A percentile compares a stretch with the other conserved stretches of the same genome.
These are phyloP conservation scores for Pheucticus melanocephalus DNA, from an alignment of 2,113 vertebrate genomes.

Conservation along the genomic window DNA sequence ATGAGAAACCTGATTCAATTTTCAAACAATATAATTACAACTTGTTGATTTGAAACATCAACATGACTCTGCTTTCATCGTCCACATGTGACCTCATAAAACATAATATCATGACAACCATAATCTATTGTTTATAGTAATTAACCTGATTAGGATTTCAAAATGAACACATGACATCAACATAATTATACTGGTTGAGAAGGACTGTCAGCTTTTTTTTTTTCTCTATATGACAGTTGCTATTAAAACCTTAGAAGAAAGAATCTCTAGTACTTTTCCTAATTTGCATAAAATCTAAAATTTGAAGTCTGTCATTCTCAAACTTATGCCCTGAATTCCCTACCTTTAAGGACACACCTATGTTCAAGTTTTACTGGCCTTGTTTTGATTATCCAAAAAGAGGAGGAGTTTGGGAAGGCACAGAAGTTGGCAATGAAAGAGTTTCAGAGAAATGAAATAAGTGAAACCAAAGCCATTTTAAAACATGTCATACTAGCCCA, in stretches of 20 bases:
- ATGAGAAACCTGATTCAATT: neutral
- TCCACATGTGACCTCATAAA: neutral
- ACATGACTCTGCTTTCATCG: accelerated
- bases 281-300: neutral
- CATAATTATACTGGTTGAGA: neutral
- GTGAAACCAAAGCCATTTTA: neutral
- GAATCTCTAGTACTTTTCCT: neutral
- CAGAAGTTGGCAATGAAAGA: neutral
- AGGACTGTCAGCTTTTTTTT: neutral
- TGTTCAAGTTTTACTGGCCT: neutral
- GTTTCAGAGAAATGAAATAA: neutral
- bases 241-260: neutral
- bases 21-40: neutral
- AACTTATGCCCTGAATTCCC: neutral
- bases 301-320: neutral
- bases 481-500: neutral
- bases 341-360: neutral
- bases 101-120: neutral
- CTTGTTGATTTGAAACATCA: neutral
- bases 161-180: neutral
- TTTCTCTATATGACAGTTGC: neutral
- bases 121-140: neutral
- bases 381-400: neutral
- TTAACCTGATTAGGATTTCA: neutral
- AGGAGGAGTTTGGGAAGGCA: neutral